Conservation (phyloP, 2,113 vertebrate species). For the Bufo bufo region DNA sequence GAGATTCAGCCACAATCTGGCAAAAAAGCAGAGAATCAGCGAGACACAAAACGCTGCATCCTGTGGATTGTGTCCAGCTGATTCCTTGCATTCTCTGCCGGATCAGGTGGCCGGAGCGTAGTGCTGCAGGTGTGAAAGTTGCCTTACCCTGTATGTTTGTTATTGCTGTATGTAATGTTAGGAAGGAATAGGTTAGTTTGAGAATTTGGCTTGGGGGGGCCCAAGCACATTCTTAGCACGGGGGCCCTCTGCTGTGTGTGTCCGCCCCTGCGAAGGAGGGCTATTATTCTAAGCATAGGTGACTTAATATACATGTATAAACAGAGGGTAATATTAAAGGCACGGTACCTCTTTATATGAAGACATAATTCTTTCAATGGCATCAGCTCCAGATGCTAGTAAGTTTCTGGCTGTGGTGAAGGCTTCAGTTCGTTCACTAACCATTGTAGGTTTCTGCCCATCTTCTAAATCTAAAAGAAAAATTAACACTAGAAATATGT, state of each 20-base stretch:
- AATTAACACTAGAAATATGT: background rate
- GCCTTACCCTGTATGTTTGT: too few relatives aligned
- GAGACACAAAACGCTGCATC: too few relatives aligned
- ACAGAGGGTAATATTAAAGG: background rate
- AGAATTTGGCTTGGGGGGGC: too few relatives aligned
- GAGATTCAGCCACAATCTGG: too few relatives aligned
- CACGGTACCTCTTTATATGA: slow-evolving; percentile 95
- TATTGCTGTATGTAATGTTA: too few relatives aligned
- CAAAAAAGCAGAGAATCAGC: too few relatives aligned
- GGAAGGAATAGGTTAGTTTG: too few relatives aligned
- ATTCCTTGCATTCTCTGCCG: background rate
- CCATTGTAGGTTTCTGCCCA: slow-evolving; percentile 87
- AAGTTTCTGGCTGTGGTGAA: slow-evolving; percentile 98
- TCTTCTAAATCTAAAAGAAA: slow-evolving; percentile 81
- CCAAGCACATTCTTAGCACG: too few relatives aligned
- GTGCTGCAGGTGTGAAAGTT: too few relatives aligned
- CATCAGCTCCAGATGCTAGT: slow-evolving; percentile 90
- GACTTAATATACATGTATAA: background rate
- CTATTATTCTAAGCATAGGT: background rate
- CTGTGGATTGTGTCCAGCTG: background rate
- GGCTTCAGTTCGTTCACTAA: slow-evolving; percentile 96
- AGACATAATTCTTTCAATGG: slow-evolving; percentile 98
- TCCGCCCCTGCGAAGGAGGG: too few relatives aligned
- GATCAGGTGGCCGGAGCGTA: too few relatives aligned
- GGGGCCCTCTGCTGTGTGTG: too few relatives aligned